These are phyloP conservation scores for Orthonyx spaldingii DNA, from an alignment of 2,113 vertebrate genomes.

Conservation along the genomic window DNA sequence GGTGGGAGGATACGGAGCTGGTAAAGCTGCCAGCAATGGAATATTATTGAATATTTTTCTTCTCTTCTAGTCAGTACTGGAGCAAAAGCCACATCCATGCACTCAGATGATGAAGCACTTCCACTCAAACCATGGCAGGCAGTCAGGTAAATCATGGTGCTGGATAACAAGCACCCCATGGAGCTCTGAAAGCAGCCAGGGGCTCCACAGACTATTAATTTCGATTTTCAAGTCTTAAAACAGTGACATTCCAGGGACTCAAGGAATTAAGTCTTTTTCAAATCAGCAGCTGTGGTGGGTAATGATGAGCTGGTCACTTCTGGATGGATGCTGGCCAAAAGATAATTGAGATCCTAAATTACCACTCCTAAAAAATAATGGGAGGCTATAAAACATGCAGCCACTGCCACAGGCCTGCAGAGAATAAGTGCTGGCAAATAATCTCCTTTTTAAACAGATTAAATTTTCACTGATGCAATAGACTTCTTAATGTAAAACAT, in stretches of 20 bases:
- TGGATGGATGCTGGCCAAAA: neutral
- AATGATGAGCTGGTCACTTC: neutral
- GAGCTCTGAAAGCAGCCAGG: neutral
- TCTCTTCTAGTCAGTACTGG: neutral
- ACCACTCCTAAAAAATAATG: neutral
- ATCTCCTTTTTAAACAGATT: neutral
- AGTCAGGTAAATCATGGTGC: neutral
- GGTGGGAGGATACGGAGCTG: slow-evolving; percentile 21
- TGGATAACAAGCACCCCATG: neutral
- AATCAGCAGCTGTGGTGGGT: neutral
- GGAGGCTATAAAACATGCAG: neutral
- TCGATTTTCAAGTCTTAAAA: neutral
- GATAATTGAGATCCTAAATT: neutral
- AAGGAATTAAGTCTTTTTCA: neutral
- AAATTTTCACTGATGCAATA: neutral
- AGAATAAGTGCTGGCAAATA: neutral
- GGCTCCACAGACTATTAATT: neutral
- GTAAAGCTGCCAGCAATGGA: slow-evolving; percentile 14
- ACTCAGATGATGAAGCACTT: neutral
- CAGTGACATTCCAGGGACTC: neutral
- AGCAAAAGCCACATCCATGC: slow-evolving; percentile 18
- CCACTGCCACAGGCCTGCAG: neutral
- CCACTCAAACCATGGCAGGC: neutral
- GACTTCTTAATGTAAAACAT: neutral
- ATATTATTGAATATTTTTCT: slow-evolving; percentile 19